phyloP scores from a whole-genome alignment of 1,140 invertebrate species.

The Pachyrhynchus sulphureomaculatus region DNA sequence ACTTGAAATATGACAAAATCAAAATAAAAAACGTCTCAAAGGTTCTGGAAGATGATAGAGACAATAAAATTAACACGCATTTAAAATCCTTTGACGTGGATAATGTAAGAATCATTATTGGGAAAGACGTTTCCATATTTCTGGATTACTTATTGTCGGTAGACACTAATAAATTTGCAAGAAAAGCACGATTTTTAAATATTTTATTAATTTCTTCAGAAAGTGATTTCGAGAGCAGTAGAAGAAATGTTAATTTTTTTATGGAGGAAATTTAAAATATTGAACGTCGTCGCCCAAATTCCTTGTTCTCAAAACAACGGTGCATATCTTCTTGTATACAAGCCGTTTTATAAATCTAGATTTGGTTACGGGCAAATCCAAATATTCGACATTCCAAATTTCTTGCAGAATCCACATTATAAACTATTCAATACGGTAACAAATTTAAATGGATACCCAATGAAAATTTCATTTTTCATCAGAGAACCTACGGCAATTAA shows the following conservation, averaged over 20 bases:
- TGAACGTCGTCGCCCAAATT: not conserved
- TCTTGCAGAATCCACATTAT: not conserved
- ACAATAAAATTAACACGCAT: no score
- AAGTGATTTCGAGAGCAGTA: no score
- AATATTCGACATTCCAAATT: not conserved
- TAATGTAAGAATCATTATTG: not conserved
- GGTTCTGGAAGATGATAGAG: no score
- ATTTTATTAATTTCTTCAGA: no score
- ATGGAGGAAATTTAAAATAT: not conserved
- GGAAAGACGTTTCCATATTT: not conserved
- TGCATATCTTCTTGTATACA: not conserved
- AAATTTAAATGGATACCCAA: constrained; percentile 18
- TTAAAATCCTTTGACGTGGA: not conserved
- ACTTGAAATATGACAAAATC: no score
- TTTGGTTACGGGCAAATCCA: constrained; percentile 1
- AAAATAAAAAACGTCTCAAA: no score
- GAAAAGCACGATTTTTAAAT: no score
- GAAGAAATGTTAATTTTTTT: not conserved
- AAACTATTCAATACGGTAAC: not conserved
- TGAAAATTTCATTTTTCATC: constrained; percentile 13
- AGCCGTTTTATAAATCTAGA: not conserved
- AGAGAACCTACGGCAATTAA: constrained; percentile 14
- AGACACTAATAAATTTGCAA: no score
- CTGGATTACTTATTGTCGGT: no score
- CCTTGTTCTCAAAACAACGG: not conserved